Percentiles rank a stretch among this genome's conserved stretches.
Conservation (phyloP, 2,113 vertebrate species). For the Meriones unguiculatus region DNA sequence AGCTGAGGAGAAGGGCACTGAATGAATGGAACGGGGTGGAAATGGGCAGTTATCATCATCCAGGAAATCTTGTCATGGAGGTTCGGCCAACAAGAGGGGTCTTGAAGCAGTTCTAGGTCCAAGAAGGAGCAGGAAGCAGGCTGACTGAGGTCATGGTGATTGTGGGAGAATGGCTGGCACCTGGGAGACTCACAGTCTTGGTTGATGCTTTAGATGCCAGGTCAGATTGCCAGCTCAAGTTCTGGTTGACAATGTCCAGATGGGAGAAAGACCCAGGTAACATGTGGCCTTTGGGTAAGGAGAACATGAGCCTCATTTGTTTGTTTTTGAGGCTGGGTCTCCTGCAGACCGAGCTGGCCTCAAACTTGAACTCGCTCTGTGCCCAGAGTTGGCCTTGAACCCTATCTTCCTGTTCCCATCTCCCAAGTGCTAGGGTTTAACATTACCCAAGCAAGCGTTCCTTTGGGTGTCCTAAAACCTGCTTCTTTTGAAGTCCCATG, state of each 20-base stretch:
- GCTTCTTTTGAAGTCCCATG: slow-evolving; percentile 8
- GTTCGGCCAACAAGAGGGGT: not conserved
- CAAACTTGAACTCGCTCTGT: not conserved
- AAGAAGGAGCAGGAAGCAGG: not conserved
- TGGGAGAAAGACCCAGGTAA: not conserved
- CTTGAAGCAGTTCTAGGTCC: not conserved
- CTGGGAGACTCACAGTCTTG: not conserved
- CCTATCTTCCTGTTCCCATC: not conserved
- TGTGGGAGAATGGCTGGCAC: not conserved
- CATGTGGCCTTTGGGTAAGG: not conserved
- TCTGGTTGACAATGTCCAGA: not conserved
- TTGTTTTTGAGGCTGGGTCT: not conserved
- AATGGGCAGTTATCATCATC: not conserved
- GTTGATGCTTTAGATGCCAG: not conserved
- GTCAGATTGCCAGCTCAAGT: not conserved
- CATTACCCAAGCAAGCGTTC: not conserved
- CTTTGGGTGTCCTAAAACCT: not conserved
- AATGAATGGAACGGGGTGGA: not conserved
- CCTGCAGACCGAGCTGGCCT: not conserved
- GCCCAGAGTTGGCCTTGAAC: not conserved
- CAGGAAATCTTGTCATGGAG: not conserved
- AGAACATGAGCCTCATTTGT: not conserved
- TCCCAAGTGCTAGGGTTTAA: not conserved
- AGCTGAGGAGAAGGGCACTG: not conserved
- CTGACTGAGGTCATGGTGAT: not conserved